These are phyloP conservation scores for Spilarctia lutea DNA, from an alignment of 2,888 invertebrate genomes.

Conservation along the genomic window DNA sequence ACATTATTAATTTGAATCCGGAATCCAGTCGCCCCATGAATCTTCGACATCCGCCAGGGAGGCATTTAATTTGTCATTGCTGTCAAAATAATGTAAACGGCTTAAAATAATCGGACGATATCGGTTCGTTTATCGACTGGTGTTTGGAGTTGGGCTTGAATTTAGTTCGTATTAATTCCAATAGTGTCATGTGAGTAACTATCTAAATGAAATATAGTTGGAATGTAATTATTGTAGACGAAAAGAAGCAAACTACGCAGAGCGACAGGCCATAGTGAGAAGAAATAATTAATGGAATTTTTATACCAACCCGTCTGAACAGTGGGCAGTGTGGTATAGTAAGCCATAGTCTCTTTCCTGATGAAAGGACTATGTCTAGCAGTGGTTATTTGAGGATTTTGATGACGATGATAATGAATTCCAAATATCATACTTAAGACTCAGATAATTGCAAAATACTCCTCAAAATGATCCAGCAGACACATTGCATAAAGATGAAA, in stretches of 20 bases:
- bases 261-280: too few species aligned
- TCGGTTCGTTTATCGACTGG: conserved; percentile 50
- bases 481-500: conserved; percentile 21
- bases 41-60: conserved; percentile 77
- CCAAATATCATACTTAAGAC: too few species aligned
- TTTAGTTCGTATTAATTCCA: not conserved
- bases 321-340: too few species aligned
- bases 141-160: not conserved
- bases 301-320: too few species aligned
- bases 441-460: too few species aligned
- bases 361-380: too few species aligned
- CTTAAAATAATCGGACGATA: conserved; percentile 71
- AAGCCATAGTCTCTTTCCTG: too few species aligned
- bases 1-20: conserved; percentile 68
- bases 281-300: too few species aligned
- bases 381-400: too few species aligned
- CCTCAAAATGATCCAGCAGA: not conserved
- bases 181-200: not conserved
- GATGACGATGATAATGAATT: too few species aligned
- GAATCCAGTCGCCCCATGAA: conserved; percentile 66
- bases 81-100: conserved; percentile 78
- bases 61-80: conserved; percentile 78
- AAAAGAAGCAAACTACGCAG: too few species aligned
- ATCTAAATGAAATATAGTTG: not conserved
- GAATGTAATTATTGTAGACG: too few species aligned